Evolutionary conservation across 92 coral and sea anemone species (phyloP).

Genomic region (Galaxea fascicularis): DNA sequence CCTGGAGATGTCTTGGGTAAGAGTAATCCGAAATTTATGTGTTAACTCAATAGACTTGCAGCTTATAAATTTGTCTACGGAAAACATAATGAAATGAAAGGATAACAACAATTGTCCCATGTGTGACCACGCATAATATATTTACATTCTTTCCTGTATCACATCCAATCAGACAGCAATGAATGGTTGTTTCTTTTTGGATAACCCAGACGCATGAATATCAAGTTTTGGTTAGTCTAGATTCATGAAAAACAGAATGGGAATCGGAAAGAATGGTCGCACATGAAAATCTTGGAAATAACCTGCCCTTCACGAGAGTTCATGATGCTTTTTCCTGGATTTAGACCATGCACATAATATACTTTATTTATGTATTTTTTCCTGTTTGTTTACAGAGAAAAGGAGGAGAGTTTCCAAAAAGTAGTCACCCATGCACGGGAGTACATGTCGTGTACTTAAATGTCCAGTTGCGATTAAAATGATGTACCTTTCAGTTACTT

Average conservation of each 20-base stretch:
- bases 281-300: neutral
- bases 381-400: neutral
- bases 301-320: neutral
- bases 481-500: too few relatives aligned
- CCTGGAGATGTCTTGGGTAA: slow-evolving; percentile 6
- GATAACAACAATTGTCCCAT: neutral
- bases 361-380: neutral
- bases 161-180: neutral
- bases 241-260: slow-evolving; percentile 4
- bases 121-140: neutral
- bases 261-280: neutral
- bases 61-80: neutral
- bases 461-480: neutral
- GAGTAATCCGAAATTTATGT: neutral
- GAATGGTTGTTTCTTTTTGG: neutral
- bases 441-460: neutral
- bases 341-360: neutral
- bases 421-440: slow-evolving; percentile 1
- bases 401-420: neutral
- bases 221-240: neutral
- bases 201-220: neutral
- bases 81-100: neutral
- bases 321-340: neutral
- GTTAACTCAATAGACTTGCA: neutral
- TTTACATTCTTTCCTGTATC: neutral